Evolutionary conservation across 2,797 vertebrate species (phyloP), one percentile per base, ranked within the genome.

Genomic region (Sciurus carolinensis): DNA sequence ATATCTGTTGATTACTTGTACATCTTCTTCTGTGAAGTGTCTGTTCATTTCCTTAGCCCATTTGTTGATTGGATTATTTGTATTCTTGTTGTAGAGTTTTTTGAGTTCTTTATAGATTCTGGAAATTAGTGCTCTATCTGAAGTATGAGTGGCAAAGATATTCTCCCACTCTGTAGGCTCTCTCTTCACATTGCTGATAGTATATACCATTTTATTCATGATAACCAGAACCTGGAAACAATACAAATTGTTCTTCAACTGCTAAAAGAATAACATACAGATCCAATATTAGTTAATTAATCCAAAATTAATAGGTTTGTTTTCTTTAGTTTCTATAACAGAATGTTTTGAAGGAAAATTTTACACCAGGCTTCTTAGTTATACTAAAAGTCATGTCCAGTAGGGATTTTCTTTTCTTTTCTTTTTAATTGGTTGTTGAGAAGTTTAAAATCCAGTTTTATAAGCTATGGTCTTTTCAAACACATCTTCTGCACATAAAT

Each of bases 391-490:
- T 98, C 98, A 87, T 50, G 95, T 97, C 91, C 59, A 75, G 52
- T 97, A 96, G 96, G 93, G 95, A 92, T 80, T 96, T 98, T 97
- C 44, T 9, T 47, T 44, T 44, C 8, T 97, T 97, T 97, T 57
- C 97, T 81, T 87, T 92, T 83, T 30, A 75, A 85, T 98, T 97
- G 97, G 97, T 98, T 98, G 98, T 98, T 98, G 98, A 98, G 97
- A 98, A 98, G 97, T 98, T 98, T 97, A 96, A 98, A 97, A 98
- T 97, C 90, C 92, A 93, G 62, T 98, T 98, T 98, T 98, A 47
- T 98, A 98, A 98, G 97, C 98, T 99, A 98, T 98, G 98, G 98
- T 98, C 98, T 98, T 98, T 98, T 98, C 98, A 98, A 98, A 98
- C 98, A 98, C 98, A 98, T 98, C 98, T 98, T 98, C 98, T 47